Conservation (phyloP, 2,113 vertebrate species). For the Motacilla alba region DNA sequence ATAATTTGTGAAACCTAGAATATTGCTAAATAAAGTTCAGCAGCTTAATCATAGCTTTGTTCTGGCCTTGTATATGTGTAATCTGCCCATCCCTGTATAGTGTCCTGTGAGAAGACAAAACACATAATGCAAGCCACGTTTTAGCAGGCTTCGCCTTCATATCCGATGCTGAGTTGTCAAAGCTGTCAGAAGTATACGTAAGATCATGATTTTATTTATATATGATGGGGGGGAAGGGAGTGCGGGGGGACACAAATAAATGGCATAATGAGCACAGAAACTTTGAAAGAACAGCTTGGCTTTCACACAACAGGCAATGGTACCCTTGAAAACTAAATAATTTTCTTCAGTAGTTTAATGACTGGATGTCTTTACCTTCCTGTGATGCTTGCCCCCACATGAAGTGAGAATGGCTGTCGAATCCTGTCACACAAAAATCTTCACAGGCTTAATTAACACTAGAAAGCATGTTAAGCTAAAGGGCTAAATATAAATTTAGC, state of each 20-base stretch:
- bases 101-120: background rate
- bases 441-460: background rate
- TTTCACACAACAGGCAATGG: background rate
- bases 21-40: background rate
- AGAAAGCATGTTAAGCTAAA: background rate
- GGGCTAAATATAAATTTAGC: background rate
- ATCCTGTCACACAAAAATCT: background rate
- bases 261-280: background rate
- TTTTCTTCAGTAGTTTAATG: background rate
- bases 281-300: background rate
- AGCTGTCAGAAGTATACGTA: background rate
- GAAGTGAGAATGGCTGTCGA: background rate
- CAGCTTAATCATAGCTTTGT: background rate
- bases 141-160: background rate
- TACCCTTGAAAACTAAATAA: background rate
- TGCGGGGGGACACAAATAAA: background rate
- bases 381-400: accelerated
- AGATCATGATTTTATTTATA: too few relatives aligned
- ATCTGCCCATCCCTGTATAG: background rate
- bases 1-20: background rate
- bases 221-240: too few relatives aligned
- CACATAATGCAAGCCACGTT: accelerated
- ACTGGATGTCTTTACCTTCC: background rate
- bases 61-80: background rate
- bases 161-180: background rate